phyloP scores from a whole-genome alignment of 1,140 invertebrate genomes.

The Magallana angulata region DNA sequence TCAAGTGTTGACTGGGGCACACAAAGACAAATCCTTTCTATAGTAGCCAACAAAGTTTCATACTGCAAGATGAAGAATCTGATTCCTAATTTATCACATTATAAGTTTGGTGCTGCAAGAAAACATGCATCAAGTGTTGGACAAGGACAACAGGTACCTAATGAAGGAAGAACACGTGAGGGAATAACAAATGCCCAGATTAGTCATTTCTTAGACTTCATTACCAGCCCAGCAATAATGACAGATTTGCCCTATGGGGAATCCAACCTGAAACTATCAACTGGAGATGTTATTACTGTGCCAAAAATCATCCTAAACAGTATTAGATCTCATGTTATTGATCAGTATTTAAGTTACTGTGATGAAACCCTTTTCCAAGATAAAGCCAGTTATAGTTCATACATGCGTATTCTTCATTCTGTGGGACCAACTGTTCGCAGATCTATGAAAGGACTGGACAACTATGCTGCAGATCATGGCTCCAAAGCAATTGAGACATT shows the following conservation, averaged over 20 bases:
- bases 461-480: constrained; percentile 47
- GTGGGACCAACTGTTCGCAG: constrained; percentile 34
- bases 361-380: neutral
- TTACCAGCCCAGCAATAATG: constrained; percentile 32
- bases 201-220: constrained; percentile 42
- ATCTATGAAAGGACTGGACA: constrained; percentile 46
- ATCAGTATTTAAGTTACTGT: constrained; percentile 27
- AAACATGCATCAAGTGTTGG: constrained; percentile 7
- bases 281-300: constrained; percentile 23
- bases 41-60: neutral
- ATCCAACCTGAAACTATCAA: constrained; percentile 31
- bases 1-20: constrained; percentile 19
- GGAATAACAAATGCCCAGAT: neutral
- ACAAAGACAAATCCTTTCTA: constrained; percentile 34
- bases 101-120: constrained; percentile 18
- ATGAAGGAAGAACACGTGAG: no score
- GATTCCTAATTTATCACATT: constrained; percentile 42
- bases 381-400: constrained; percentile 40
- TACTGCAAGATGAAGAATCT: neutral
- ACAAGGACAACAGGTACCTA: neutral
- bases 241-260: constrained; percentile 42
- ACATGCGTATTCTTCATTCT: constrained; percentile 43
- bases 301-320: constrained; percentile 47
- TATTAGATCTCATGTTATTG: constrained; percentile 35
- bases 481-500: constrained; percentile 36